phyloP scores from a whole-genome alignment of 2,113 vertebrate species.

The Trogon melanurus region DNA sequence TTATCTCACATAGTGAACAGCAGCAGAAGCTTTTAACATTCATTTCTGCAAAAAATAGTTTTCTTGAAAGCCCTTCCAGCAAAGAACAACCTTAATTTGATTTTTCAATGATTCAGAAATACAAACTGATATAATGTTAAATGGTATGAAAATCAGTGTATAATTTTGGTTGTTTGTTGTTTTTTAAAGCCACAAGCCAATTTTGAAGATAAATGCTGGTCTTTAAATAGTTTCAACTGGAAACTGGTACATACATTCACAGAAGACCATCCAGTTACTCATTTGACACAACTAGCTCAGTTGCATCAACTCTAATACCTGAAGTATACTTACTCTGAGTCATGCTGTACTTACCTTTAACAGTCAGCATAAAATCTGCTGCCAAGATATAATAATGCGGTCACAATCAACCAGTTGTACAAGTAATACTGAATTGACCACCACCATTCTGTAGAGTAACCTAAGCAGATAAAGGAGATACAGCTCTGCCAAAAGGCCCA shows the following conservation, averaged over 20 bases:
- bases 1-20: not conserved
- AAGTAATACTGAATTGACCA: not conserved
- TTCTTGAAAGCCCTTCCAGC: not conserved
- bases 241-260: not conserved
- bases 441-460: not conserved
- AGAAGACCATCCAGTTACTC: not conserved
- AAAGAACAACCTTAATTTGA: not conserved
- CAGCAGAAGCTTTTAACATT: not conserved
- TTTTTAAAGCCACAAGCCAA: not conserved
- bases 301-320: not conserved
- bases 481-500: not conserved
- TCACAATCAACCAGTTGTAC: not conserved
- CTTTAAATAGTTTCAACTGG: not conserved
- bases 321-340: not conserved
- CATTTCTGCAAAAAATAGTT: not conserved
- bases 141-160: not conserved
- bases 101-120: not conserved
- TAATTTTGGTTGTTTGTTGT: not conserved
- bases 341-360: not conserved
- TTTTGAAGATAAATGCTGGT: not conserved
- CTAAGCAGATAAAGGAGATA: not conserved
- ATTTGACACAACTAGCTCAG: not conserved
- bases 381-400: not conserved
- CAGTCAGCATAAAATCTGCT: not conserved
- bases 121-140: not conserved